Evolutionary conservation across 2,113 vertebrate genomes (phyloP), one percentile per base, ranked within the genome.

Genomic region (Chitala chitala): DNA sequence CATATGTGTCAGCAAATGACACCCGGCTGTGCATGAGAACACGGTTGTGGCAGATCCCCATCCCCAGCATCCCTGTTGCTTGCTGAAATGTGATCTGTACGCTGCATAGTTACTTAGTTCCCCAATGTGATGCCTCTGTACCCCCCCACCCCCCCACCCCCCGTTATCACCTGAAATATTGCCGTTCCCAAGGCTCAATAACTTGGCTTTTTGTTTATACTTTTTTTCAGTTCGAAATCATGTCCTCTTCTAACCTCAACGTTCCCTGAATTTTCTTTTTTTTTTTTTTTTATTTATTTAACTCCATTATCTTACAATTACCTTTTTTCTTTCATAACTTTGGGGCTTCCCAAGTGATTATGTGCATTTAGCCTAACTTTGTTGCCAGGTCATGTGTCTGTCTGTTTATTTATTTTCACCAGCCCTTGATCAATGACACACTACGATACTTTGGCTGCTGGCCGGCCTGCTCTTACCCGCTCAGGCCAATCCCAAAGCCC

Each of bases 401-500:
- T 33, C 75, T 74, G 80, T 83, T 78, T 80, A 85, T 90, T 84
- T 90, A 73, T 66, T 6, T 79, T 82, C 59, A 63, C n/a, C 7
- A 33, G 59, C 38, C 59, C 59, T 1, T 63, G 59, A 33, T 33
- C 38, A 33, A 63, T 63, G 59, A 36, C 33, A 38, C 33, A 33
- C 38, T 63, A 63, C 38, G 59, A 63, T 33, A 63, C 59, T 33
- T 33, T 44, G 64, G 64, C 40, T n/a, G n/a, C n/a, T n/a, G n/a
- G n/a, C n/a, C n/a, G 22, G 79, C 70, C 79, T 80, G 81, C 76
- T 75, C 84, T 79, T 76, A 46, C 56, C 33, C 85, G 84, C n/a
- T 63, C 77, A 71, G 75, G 76, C 75, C 82, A 73, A 82, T 83
- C 75, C 59, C 82, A 82, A 81, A 90, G 78, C 84, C 84, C 79